phyloP scores from a whole-genome alignment of 2,113 vertebrate species.

The Entelurus aequoreus region DNA sequence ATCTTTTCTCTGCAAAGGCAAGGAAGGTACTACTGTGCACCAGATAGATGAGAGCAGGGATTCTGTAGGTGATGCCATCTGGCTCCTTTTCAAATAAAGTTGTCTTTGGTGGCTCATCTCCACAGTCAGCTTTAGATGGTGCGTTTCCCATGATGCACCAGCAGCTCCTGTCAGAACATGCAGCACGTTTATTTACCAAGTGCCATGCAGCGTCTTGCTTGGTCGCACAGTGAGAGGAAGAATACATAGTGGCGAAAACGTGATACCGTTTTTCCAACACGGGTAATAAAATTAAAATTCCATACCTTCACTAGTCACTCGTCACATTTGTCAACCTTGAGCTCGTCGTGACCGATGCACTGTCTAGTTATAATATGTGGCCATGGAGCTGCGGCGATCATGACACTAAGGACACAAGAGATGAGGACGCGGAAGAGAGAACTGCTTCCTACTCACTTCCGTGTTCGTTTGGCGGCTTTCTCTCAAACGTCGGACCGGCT shows the following conservation, averaged over 20 bases:
- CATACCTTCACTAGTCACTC: conserved; percentile 53
- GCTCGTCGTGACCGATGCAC: conserved; percentile 18
- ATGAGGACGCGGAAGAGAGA: conserved; percentile 13
- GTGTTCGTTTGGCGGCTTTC: conserved; percentile 10
- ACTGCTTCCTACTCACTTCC: conserved; percentile 6
- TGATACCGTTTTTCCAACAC: background rate
- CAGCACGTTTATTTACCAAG: background rate
- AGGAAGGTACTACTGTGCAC: conserved; percentile 71
- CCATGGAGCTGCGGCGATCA: conserved; percentile 29
- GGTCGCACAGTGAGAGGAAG: conserved; percentile 10
- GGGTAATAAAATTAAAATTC: background rate
- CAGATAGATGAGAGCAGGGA: conserved; percentile 84
- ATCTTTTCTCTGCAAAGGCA: conserved; percentile 86
- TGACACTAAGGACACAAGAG: conserved; percentile 33
- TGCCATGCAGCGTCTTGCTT: background rate
- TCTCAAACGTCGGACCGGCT: background rate
- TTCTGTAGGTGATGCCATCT: conserved; percentile 78
- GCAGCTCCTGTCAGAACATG: conserved; percentile 34
- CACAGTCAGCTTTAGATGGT: conserved; percentile 43
- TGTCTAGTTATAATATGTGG: conserved; percentile 24
- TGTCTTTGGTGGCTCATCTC: conserved; percentile 59
- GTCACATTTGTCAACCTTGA: conserved; percentile 18
- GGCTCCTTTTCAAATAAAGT: conserved; percentile 75
- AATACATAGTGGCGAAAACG: conserved; percentile 39
- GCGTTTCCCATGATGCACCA: conserved; percentile 57